Evolutionary conservation across 2,888 invertebrate genomes (phyloP).

Genomic region (Dione vanillae): DNA sequence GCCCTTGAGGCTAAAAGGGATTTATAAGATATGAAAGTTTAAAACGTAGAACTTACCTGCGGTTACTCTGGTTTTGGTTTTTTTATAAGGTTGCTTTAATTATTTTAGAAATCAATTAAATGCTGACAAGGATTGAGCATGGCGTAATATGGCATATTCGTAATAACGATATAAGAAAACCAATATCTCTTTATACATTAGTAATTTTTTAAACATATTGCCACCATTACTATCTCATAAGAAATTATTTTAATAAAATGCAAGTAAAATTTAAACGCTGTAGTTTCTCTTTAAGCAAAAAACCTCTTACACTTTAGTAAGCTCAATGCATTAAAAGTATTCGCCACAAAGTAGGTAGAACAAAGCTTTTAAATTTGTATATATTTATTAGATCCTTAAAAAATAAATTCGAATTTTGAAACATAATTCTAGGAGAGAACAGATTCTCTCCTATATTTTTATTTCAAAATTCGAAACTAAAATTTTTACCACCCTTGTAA

Average conservation of each 20-base stretch:
- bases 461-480: constrained; percentile 28
- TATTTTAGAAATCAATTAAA: not conserved
- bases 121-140: no score
- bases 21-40: constrained; percentile 40
- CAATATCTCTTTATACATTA: no score
- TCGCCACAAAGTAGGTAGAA: constrained; percentile 10
- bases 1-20: constrained; percentile 53
- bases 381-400: constrained; percentile 26
- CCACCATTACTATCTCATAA: not conserved
- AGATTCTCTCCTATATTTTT: constrained; percentile 24
- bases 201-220: no score
- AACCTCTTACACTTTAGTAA: not conserved
- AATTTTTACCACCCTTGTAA: constrained; percentile 42
- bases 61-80: constrained; percentile 24
- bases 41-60: constrained; percentile 39
- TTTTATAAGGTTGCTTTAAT: not conserved
- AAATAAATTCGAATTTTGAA: no score
- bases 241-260: not conserved
- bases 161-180: no score
- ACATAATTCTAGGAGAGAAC: no score
- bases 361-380: constrained; percentile 29
- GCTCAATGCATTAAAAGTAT: constrained; percentile 22
- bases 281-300: not conserved
- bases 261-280: constrained; percentile 5
- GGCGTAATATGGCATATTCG: no score